Percentiles rank a stretch among this genome's conserved stretches.
phyloP scores from a whole-genome alignment of 2,113 vertebrate genomes.

The Bos javanicus region DNA sequence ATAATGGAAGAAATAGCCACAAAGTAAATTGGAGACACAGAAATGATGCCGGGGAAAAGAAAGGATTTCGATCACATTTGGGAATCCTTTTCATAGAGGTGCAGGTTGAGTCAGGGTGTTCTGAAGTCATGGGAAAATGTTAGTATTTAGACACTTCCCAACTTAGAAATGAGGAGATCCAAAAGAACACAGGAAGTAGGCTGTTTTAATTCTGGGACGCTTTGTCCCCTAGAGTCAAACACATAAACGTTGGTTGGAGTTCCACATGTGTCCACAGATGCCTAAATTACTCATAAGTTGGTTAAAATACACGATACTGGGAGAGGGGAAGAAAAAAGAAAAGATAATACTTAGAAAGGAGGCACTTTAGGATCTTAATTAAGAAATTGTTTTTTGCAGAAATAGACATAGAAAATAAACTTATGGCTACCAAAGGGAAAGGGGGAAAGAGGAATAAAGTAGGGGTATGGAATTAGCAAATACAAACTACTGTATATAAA shows the following conservation, averaged over 20 bases:
- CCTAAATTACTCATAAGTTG: background rate
- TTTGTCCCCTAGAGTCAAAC: background rate
- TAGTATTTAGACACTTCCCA: background rate
- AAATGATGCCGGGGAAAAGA: background rate
- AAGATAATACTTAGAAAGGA: background rate
- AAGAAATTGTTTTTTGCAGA: background rate
- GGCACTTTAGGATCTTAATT: background rate
- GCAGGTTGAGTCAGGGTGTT: background rate
- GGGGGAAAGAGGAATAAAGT: background rate
- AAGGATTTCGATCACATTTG: background rate
- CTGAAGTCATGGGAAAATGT: background rate
- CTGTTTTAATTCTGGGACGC: background rate
- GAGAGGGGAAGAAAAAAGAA: background rate
- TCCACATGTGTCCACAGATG: background rate
- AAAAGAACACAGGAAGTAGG: background rate
- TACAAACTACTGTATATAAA: background rate
- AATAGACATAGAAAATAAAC: background rate
- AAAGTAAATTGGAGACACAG: background rate
- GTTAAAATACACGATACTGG: background rate
- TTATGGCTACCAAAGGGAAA: background rate
- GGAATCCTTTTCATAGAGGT: background rate
- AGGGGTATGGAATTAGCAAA: background rate
- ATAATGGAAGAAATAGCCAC: background rate
- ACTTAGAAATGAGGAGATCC: background rate
- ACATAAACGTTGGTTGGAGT: background rate